Evolutionary conservation across 2,888 invertebrate genomes (phyloP), one percentile per base, ranked within the genome.

Genomic region (Tolmerus cingulatus): DNA sequence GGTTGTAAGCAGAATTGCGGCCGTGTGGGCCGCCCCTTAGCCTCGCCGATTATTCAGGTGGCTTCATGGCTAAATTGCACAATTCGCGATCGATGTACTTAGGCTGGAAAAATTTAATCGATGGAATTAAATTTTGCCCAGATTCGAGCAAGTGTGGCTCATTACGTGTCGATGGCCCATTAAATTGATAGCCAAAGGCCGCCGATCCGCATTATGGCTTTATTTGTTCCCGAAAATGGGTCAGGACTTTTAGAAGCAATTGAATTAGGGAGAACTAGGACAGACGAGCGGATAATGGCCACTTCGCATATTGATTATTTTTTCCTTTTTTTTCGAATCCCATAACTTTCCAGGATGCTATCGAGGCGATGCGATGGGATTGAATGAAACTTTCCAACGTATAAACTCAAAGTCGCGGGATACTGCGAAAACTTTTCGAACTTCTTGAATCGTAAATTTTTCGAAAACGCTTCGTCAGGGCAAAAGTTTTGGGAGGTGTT

Each of bases 111-210:
- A 79, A 79, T 66, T 57, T 30, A 82, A 57, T 82, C 82, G 82
- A 57, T 82, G 14, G 19, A 82, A 57, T 82, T 34, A 66, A 82
- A 82, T 82, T 55, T n/a, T 57, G 51, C 8, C n/a, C 34, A 37
- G n/a, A 82, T 19, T 57, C 37, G 12, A 27, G 37, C 37, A 57
- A 82, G 34, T 82, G 57, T 82, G 51, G 37, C 66, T 40, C 34
- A 82, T 82, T 82, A 66, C 57, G 57, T 82, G 82, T 57, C 82
- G 57, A 82, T 82, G 34, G 66, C 51, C 82, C 66, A 66, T 82
- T 82, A 37, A 57, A 82, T 82, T 37, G 82, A 82, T 82, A 19
- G 37, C 51, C n/a, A 51, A 30, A 51, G 79, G 30, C 51, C 40
- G 27, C 79, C 30, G 79, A 79, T 46, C 51, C 30, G 51, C 51